Conservation (phyloP, 2,113 vertebrate species). For the Hylia prasina region DNA sequence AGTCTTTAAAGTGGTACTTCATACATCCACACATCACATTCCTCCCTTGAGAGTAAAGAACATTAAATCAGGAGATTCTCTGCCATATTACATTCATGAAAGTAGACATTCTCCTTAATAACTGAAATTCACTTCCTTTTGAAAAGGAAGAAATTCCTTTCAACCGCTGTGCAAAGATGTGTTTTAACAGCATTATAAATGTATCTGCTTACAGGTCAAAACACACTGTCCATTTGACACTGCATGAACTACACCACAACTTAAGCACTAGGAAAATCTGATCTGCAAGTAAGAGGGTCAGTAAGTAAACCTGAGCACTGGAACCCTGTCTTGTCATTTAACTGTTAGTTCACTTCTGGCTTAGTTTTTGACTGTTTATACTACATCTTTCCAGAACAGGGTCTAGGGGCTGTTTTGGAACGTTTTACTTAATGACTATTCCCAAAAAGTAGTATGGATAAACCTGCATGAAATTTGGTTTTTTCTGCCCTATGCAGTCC, state of each 20-base stretch:
- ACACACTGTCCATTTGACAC: background rate
- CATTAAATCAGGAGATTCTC: background rate
- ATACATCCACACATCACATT: background rate
- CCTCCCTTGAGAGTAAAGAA: background rate
- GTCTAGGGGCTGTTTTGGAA: background rate
- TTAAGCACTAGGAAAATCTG: background rate
- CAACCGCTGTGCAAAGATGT: background rate
- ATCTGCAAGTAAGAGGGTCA: background rate
- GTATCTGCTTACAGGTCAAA: background rate
- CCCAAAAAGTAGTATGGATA: background rate
- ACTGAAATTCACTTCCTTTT: background rate
- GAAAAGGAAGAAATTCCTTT: background rate
- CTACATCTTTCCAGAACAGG: background rate
- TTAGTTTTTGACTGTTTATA: background rate
- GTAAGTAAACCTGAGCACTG: background rate
- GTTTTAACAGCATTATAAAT: background rate
- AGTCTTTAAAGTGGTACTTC: background rate
- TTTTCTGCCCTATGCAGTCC: background rate
- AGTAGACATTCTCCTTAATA: background rate
- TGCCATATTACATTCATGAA: background rate
- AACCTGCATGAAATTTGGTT: background rate
- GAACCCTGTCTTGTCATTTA: background rate
- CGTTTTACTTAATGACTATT: background rate
- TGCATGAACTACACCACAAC: background rate
- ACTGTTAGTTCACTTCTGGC: background rate